A percentile compares a stretch with the other conserved stretches of the same genome.
Evolutionary conservation across 2,113 vertebrate species (phyloP).

Genomic region (Phodopus roborovskii): DNA sequence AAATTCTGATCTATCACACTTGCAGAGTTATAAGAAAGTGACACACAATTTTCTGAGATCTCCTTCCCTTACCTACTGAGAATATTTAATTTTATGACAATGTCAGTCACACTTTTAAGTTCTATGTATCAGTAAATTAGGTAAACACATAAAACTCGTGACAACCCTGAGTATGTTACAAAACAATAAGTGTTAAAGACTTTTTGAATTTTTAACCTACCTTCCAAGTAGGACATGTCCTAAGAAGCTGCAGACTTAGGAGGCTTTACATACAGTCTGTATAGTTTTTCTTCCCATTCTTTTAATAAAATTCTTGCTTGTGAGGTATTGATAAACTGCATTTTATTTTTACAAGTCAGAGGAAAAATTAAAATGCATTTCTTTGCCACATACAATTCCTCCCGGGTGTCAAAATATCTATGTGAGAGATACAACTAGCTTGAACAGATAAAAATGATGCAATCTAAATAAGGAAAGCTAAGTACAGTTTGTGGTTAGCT

Average conservation of each 20-base stretch:
- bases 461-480: background rate
- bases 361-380: background rate
- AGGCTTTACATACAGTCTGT: background rate
- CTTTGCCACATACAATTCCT: conserved; percentile 21
- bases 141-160: conserved; percentile 2
- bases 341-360: conserved; percentile 13
- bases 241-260: conserved; percentile 16
- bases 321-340: background rate
- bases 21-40: background rate
- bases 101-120: conserved; percentile 16
- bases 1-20: background rate
- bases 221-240: background rate
- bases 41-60: background rate
- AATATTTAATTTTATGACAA: background rate
- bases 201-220: conserved; percentile 47
- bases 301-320: conserved; percentile 1
- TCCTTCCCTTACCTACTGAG: background rate
- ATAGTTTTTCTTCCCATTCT: background rate
- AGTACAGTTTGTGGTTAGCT: background rate
- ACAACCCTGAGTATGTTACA: background rate
- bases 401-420: background rate
- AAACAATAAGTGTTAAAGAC: background rate
- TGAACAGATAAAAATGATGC: conserved; percentile 9
- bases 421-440: background rate
- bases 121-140: background rate